A percentile compares a stretch with the other conserved stretches of the same genome.
Evolutionary conservation across 2,113 vertebrate genomes (phyloP).

Genomic region (Cranoglanis bouderius): DNA sequence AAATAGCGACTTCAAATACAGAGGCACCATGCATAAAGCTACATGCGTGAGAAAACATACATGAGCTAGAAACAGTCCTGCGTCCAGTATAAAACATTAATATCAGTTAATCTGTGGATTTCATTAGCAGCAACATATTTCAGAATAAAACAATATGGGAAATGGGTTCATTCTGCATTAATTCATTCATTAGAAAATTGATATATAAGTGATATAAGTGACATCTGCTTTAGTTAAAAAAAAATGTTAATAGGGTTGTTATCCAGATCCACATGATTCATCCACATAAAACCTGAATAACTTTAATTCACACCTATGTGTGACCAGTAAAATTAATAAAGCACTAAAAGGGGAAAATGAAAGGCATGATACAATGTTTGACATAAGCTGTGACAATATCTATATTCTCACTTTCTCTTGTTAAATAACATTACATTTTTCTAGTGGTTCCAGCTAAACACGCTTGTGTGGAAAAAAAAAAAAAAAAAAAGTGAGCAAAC

Average conservation of each 20-base stretch:
- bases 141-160: neutral
- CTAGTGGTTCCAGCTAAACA: conserved; percentile 19
- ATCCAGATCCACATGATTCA: neutral
- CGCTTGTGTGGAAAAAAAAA: conserved; percentile 31
- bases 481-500: conserved; percentile 45
- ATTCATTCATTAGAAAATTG: neutral
- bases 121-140: neutral
- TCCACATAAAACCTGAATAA: neutral
- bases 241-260: neutral
- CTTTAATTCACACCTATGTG: conserved; percentile 9
- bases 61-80: neutral
- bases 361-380: neutral
- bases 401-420: neutral
- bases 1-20: neutral
- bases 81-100: neutral
- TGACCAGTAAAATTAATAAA: conserved; percentile 14
- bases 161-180: neutral
- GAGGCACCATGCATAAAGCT: neutral
- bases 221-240: too few species aligned
- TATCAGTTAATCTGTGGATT: neutral
- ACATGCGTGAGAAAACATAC: neutral
- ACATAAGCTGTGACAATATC: neutral
- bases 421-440: conserved; percentile 27
- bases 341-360: neutral
- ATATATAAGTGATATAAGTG: neutral